Conservation (phyloP, 2,888 invertebrate genomes). For the Caenorhabditis plicata region DNA sequence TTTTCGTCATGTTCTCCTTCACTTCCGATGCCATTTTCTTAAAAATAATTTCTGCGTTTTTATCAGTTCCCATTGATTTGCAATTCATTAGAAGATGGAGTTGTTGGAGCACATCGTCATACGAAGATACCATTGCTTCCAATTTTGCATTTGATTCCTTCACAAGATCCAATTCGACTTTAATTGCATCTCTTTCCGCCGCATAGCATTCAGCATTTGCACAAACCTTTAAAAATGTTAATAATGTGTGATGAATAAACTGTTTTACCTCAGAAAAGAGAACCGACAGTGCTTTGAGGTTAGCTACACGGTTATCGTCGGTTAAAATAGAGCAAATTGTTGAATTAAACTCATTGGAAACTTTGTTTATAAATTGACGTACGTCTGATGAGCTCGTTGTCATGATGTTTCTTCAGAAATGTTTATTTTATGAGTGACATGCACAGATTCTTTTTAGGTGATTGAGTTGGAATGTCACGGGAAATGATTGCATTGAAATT, state of each 20-base stretch:
- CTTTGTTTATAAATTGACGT: too few species aligned
- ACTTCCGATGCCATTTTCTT: slow-evolving; percentile 4
- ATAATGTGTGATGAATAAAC: neutral
- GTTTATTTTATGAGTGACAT: too few species aligned
- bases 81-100: slow-evolving; percentile 8
- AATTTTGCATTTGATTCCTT: neutral
- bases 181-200: slow-evolving; percentile 1
- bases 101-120: slow-evolving; percentile 14
- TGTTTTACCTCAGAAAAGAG: slow-evolving; percentile 14
- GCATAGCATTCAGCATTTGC: slow-evolving; percentile 4
- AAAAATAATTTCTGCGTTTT: neutral
- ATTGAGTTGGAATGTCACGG: too few species aligned
- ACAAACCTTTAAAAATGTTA: slow-evolving; percentile 5
- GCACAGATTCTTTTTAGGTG: too few species aligned
- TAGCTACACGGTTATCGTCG: too few species aligned
- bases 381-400: too few species aligned
- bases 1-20: slow-evolving; percentile 1
- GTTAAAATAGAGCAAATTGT: too few species aligned
- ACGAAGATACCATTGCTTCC: neutral
- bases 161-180: neutral
- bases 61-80: slow-evolving; percentile 2
- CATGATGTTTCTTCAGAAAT: too few species aligned
- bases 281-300: slow-evolving; percentile 15
- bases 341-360: too few species aligned
- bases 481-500: too few species aligned